Base-by-base conservation (phyloP, 2,888 invertebrate genomes). In the Lissonota sp. region DNA sequence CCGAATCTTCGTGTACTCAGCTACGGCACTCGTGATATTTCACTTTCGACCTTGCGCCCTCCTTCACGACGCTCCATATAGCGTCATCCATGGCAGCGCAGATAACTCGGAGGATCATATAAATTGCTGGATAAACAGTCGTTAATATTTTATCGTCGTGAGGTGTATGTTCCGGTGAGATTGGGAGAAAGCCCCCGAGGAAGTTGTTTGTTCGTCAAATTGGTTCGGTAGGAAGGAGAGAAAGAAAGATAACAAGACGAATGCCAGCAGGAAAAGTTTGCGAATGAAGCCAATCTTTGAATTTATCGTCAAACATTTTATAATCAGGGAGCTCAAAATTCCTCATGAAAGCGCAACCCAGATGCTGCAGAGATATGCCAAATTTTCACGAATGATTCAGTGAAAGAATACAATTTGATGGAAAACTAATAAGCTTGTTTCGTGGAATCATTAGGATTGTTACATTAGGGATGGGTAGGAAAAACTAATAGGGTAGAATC, bases 81-180 rank as follows among this genome's bases (percentile, higher is more conserved):
- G n/a, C 26, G 26, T 26, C 26, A 26, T 26, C 84, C 84, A 73
- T 73, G 80, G 42, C 80, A 75, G 78, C 63, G 79, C 3, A 83
- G 51, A 72, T 73, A n/a, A 63, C 16, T 49, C 10, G 46, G 12
- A 55, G 44, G 26, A 8, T 57, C 51, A 88, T 88, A 88, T 87
- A 88, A 89, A 90, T 88, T 87, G 85, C 85, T 86, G 42, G 42
- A 51, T 63, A 63, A 79, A 79, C 57, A 57, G 69, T 26, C 57
- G 55, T 67, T 64, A 44, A 73, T 79, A 49, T 37, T 63, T 73
- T 55, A 70, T 64, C 6, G 26, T 44, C 10, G 44, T 44, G 42
- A 42, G 12, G 39, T 4, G 40, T n/a, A 26, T 26, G 26, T 26
- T 26, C 3, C 39, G 14, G 1, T 67, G 14, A 69, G 49, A n/a